Evolutionary conservation across 2,797 vertebrate genomes (phyloP), one percentile per base, ranked within the genome.

Genomic region (Gymnoscopelus braueri): DNA sequence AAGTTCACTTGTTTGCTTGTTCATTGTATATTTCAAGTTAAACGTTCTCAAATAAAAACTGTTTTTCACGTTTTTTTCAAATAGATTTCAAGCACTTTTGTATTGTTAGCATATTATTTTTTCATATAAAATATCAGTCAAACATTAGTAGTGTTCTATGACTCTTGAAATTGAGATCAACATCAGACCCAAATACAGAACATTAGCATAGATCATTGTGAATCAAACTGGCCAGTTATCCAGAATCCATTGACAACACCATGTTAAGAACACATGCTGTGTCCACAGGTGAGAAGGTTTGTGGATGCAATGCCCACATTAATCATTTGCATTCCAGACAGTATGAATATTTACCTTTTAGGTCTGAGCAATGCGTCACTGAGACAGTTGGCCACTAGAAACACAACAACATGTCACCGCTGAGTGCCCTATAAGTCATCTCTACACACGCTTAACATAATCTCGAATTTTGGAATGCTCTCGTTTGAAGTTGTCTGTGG

Each of bases 401-500:
- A 86, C 77, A 78, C 79, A 73, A 69, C 63, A 76, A 78, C 71
- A 82, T 83, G 81, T 87, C 87, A 87, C 81, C 79, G 60, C 63
- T 6, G 58, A 80, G 73, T 72, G 82, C 68, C 84, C 74, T 51
- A 78, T 69, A 83, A 84, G 72, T 90, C 84, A 85, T 89, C 86
- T 32, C 74, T 65, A 52, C 76, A 72, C 57, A 63, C 71, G 74
- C 80, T 82, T 71, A 44, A 57, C 74, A 59, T 84, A 69, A 88
- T 88, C 83, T 83, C 5, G 67, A 84, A 82, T 80, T 48, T 84
- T 81, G 84, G 69, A 79, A 72, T 24, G 63, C 69, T 49, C 50
- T 19, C 14, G 82, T 92, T 92, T 92, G 85, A 92, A 91, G 91
- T 86, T 59, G 82, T 72, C 79, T 86, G 75, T 70, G 80, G 64